Percentiles rank a stretch among this genome's conserved stretches.
Conservation (phyloP, 2,113 vertebrate genomes). For the Nyctibius bracteatus region DNA sequence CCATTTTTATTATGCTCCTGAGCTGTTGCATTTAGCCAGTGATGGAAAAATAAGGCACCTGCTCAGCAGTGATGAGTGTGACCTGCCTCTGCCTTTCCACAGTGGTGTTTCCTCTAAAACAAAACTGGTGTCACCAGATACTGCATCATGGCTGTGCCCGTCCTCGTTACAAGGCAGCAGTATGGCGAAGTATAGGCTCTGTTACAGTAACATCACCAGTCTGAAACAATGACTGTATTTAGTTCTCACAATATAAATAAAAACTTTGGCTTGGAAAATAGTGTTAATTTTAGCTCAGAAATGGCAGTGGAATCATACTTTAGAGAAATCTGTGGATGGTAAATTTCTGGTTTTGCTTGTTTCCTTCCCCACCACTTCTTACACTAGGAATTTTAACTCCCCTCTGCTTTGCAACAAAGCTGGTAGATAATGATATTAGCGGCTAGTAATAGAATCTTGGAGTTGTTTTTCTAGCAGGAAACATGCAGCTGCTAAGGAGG, state of each 20-base stretch:
- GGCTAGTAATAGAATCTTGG: not conserved
- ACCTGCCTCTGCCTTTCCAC: not conserved
- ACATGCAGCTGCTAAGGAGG: not conserved
- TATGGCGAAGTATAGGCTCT: not conserved
- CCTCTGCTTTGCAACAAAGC: not conserved
- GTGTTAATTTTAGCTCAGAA: not conserved
- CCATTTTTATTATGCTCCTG: not conserved
- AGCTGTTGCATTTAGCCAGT: not conserved
- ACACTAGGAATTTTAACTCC: no score
- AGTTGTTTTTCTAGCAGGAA: not conserved
- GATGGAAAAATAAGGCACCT: not conserved
- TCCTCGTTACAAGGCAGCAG: not conserved
- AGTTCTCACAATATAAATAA: not conserved
- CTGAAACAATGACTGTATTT: not conserved
- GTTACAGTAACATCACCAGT: not conserved
- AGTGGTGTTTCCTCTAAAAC: not conserved
- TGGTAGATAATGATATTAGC: not conserved
- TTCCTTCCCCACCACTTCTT: not conserved
- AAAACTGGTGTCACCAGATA: not conserved
- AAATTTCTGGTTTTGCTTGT: not conserved
- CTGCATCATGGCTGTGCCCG: rapidly evolving
- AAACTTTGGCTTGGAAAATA: not conserved
- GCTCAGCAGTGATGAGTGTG: not conserved
- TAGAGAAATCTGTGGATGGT: not conserved
- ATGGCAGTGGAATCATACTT: not conserved